Base-by-base conservation (phyloP, 2,113 vertebrate genomes). In the Eudyptes chrysolophus region DNA sequence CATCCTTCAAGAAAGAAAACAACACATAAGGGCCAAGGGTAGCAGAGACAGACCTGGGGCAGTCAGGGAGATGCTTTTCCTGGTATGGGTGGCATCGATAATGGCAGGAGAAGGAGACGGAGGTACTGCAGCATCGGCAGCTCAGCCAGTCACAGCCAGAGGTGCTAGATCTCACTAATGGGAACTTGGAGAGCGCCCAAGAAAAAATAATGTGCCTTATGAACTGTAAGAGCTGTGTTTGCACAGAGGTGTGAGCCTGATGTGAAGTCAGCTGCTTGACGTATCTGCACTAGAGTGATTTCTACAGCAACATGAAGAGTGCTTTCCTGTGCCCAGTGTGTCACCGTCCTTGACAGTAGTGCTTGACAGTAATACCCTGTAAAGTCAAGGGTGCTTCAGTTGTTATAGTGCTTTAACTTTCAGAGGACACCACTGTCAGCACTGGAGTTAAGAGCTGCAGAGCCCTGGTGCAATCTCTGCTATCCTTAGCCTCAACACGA, bases 251-350 rank as follows among this genome's bases (percentile, higher is more conserved):
- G 42, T 44, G 38, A 78, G 27, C 76, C 20, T 69, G 60, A 14
- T 26, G 14, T 7, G 44, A 55, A n/a, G 38, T 57, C 9, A 13
- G 48, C 38, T 11, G 1, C 69, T 71, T 29, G 30, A 27, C 21
- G 7, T 10, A 48, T 8, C 66, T 9, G 6, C 49, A 10, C 27
- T 27, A 1, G 17, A 54, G 38, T 7, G 22, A 60, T 78, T 87
- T 75, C 52, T 49, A 32, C 40, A 49, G 42, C 26, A 72, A 29
- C 15, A 6, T 2, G 24, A 75, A 49, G 40, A 64, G 42, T 10
- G 11, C 32, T 75, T n/a, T 57, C 36, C 32, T 16, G 6, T 0
- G 0, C 36, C 44, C 27, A 11, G 34, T 2, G 21, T 9, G 1
- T 61, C 72, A 25, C 11, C 1, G 0, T 26, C 58, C 7, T 4